A percentile compares a stretch with the other conserved stretches of the same genome.
phyloP scores from a whole-genome alignment of 2,797 vertebrate genomes.

The Salmo trutta region DNA sequence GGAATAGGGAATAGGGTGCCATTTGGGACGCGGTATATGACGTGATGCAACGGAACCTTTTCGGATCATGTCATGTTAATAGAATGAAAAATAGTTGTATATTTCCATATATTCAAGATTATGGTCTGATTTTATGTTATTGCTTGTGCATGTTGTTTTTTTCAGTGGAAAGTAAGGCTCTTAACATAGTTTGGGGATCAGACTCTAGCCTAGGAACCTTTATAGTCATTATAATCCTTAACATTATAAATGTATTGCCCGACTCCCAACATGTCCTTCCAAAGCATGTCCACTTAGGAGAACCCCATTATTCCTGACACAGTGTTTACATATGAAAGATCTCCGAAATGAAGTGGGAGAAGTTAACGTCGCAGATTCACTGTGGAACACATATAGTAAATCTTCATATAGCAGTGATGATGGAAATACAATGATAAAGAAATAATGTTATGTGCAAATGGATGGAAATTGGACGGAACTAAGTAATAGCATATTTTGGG shows the following conservation, averaged over 20 bases:
- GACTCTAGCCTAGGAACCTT: slow-evolving; percentile 44
- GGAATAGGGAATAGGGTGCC: background rate
- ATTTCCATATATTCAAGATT: slow-evolving; percentile 9
- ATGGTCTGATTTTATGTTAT: slow-evolving; percentile 42
- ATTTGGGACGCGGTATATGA: slow-evolving; percentile 46
- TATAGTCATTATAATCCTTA: slow-evolving; percentile 48
- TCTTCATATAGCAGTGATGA: background rate
- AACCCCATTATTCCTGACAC: background rate
- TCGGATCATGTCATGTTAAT: slow-evolving; percentile 31
- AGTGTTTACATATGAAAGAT: background rate
- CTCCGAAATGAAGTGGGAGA: background rate
- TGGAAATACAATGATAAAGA: background rate
- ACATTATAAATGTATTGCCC: slow-evolving; percentile 32
- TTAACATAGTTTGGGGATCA: slow-evolving; percentile 69
- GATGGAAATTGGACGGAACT: background rate
- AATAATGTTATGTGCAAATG: slow-evolving; percentile 19
- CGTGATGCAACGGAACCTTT: background rate
- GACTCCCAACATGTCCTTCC: slow-evolving; percentile 29
- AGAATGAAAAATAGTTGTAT: slow-evolving; percentile 45
- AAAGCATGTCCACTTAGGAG: slow-evolving; percentile 23
- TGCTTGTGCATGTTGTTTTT: slow-evolving; percentile 43
- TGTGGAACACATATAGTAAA: background rate
- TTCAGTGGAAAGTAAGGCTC: slow-evolving; percentile 68
- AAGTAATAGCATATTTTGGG: background rate
- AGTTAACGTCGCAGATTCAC: background rate